Conservation (phyloP, 2,113 vertebrate species). For the Azemiops feae region DNA sequence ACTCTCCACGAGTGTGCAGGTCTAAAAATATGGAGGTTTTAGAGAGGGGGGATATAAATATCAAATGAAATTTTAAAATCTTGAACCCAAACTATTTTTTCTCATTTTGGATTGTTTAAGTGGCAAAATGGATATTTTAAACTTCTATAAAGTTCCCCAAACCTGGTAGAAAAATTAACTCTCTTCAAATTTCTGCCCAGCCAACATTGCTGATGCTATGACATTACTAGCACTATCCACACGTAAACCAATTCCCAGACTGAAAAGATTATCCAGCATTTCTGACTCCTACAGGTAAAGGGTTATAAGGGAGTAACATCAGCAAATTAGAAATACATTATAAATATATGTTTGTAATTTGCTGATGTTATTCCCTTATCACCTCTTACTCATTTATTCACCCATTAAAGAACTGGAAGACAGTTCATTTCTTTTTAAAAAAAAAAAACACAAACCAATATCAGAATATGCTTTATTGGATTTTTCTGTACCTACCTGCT, state of each 20-base stretch:
- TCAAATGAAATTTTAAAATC: neutral
- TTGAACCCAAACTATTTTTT: neutral
- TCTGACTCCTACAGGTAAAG: neutral
- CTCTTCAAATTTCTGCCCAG: neutral
- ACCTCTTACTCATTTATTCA: neutral
- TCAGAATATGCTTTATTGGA: neutral
- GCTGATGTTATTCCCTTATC: neutral
- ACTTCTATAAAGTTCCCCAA: neutral
- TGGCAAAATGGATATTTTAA: neutral
- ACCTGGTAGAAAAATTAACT: neutral
- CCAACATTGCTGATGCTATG: neutral
- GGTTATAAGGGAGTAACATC: neutral
- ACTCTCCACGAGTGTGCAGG: neutral
- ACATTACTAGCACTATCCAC: neutral
- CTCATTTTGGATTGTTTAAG: neutral
- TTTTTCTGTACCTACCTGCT: conserved; percentile 78
- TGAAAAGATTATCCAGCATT: neutral
- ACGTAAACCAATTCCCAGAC: neutral
- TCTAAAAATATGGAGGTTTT: neutral
- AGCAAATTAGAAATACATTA: neutral
- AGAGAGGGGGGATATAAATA: neutral
- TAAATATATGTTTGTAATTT: neutral
- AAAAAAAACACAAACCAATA: neutral
- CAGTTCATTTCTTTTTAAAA: neutral
- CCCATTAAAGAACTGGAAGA: neutral